phyloP scores from a whole-genome alignment of 35 echinoderm and acorn worm species.

The Stichopus chloronotus region DNA sequence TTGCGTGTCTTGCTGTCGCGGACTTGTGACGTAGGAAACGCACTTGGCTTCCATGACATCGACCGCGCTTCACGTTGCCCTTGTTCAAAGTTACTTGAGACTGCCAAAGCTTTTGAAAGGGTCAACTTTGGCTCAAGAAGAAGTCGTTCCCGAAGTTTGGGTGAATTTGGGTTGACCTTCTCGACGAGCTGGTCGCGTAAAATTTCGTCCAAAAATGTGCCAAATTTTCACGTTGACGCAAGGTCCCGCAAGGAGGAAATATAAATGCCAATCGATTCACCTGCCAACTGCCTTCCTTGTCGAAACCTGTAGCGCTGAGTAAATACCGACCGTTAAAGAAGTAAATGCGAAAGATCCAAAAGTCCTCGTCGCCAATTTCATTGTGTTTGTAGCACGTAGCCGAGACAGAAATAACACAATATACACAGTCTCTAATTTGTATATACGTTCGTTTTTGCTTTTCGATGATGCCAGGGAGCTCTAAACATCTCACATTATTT shows the following conservation, averaged over 20 bases:
- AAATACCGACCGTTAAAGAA: background rate
- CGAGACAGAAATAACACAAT: too few relatives aligned
- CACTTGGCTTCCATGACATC: background rate
- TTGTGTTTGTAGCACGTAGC: too few relatives aligned
- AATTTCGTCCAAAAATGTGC: slow-evolving; percentile 44
- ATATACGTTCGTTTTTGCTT: too few relatives aligned
- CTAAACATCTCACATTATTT: too few relatives aligned
- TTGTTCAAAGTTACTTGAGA: background rate
- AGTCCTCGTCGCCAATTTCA: too few relatives aligned
- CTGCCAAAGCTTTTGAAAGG: background rate
- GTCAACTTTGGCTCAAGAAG: background rate
- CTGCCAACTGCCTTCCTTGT: slow-evolving; percentile 48
- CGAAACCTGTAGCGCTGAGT: slow-evolving; percentile 45
- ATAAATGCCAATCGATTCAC: slow-evolving; percentile 62
- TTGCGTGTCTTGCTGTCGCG: too few relatives aligned
- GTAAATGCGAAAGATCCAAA: too few relatives aligned
- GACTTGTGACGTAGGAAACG: too few relatives aligned
- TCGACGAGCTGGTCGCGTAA: slow-evolving; percentile 42
- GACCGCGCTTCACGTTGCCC: background rate
- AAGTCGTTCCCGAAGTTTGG: slow-evolving; percentile 32
- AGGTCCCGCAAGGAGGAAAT: slow-evolving; percentile 54
- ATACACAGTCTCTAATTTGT: too few relatives aligned
- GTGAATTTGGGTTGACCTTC: background rate
- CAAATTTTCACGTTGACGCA: slow-evolving; percentile 58
- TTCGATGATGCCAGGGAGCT: too few relatives aligned